Evolutionary conservation across 2,113 vertebrate species (phyloP).

Genomic region (Triplophysa tibetana): DNA sequence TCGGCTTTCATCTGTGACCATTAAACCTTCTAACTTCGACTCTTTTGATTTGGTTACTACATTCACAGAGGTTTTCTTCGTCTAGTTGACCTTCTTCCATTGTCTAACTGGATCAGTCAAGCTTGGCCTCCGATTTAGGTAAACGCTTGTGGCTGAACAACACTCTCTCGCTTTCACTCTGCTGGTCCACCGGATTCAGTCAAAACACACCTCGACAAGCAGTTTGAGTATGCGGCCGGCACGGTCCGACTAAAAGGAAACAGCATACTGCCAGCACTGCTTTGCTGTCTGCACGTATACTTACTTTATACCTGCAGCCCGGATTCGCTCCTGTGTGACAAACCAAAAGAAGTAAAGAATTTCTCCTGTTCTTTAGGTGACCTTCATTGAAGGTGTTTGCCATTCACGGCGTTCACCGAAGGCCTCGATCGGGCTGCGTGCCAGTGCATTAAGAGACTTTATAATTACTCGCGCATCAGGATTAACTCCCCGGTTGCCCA

Average conservation of each 20-base stretch:
- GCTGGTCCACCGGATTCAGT: not conserved
- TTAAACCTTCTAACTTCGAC: not conserved
- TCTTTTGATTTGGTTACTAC: constrained; percentile 15
- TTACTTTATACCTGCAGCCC: not conserved
- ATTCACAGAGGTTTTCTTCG: constrained; percentile 34
- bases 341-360: not conserved
- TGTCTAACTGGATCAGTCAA: constrained; percentile 38
- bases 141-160: constrained; percentile 13
- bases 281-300: not conserved
- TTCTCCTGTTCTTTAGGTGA: constrained; percentile 33
- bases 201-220: constrained; percentile 25
- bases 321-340: not conserved
- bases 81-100: not conserved
- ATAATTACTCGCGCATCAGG: constrained; percentile 46
- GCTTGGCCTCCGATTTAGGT: constrained; percentile 24
- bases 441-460: constrained; percentile 47
- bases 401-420: constrained; percentile 26
- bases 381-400: constrained; percentile 25
- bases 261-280: not conserved
- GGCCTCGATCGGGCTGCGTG: constrained; percentile 39
- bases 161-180: constrained; percentile 1
- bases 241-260: not conserved
- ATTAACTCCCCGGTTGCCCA: constrained; percentile 26
- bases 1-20: too few relatives aligned
- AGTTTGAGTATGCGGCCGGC: not conserved